phyloP scores from a whole-genome alignment of 1,140 invertebrate species.

The Nixonia krombeini region DNA sequence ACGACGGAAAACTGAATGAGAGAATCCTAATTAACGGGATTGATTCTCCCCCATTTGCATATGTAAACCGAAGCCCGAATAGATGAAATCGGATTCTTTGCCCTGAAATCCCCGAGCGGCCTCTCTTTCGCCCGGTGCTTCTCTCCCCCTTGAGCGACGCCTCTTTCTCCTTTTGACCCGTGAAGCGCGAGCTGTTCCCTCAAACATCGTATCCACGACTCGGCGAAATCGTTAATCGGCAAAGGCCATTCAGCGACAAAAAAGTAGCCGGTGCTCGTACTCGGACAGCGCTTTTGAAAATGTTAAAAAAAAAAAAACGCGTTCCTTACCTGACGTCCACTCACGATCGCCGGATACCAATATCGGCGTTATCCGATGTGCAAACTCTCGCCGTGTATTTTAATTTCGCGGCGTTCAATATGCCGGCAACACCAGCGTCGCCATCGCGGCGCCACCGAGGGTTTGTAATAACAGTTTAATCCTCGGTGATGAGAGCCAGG shows the following conservation, averaged over 20 bases:
- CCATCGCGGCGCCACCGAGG: conserved; percentile 36
- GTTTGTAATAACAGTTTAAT: conserved; percentile 66
- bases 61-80: conserved; percentile 59
- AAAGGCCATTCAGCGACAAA: no score
- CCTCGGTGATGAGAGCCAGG: conserved; percentile 60
- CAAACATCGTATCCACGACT: not conserved
- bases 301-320: not conserved
- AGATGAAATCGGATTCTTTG: conserved; percentile 54
- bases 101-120: conserved; percentile 43
- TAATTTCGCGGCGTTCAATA: conserved; percentile 63
- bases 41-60: conserved; percentile 61
- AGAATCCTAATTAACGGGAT: conserved; percentile 64
- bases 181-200: conserved; percentile 4
- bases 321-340: conserved; percentile 28
- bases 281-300: no score
- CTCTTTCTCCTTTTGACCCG: conserved; percentile 10
- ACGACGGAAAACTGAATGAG: conserved; percentile 24
- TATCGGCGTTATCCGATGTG: conserved; percentile 65
- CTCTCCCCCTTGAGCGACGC: no score
- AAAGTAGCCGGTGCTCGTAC: no score
- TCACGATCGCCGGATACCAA: conserved; percentile 58
- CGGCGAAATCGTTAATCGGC: not conserved
- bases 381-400: conserved; percentile 64
- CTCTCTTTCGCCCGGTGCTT: no score
- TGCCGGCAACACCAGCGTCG: conserved; percentile 17